phyloP scores from a whole-genome alignment of 1,140 invertebrate genomes.

The Neotoxoptera formosana region DNA sequence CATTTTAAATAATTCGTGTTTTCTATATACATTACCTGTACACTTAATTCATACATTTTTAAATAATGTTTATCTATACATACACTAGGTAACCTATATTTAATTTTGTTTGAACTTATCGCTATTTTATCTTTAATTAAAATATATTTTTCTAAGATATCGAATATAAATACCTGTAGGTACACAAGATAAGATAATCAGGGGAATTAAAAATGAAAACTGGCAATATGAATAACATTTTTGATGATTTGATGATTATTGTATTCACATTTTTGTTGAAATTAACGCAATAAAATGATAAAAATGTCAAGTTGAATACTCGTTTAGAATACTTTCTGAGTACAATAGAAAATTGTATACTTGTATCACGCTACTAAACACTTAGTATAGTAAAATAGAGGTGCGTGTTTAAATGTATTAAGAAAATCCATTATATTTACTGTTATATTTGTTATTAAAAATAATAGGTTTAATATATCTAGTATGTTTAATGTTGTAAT shows the following conservation, averaged over 20 bases:
- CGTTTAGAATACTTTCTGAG: neutral
- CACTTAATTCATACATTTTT: neutral
- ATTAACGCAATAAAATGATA: neutral
- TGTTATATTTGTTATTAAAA: neutral
- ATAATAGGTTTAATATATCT: constrained; percentile 16
- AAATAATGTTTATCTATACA: neutral
- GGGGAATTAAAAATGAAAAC: neutral
- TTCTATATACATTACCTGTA: neutral
- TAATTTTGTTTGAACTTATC: neutral
- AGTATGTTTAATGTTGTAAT: neutral
- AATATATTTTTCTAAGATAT: neutral
- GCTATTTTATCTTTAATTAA: neutral
- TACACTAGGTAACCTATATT: neutral
- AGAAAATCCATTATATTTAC: constrained; percentile 7
- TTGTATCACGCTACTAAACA: neutral
- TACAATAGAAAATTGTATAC: neutral
- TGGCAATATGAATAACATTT: neutral
- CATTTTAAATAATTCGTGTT: neutral
- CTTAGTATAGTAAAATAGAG: neutral
- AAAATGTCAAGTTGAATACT: neutral
- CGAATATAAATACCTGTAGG: neutral
- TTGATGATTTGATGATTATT: neutral
- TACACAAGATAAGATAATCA: neutral
- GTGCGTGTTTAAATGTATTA: constrained; percentile 33
- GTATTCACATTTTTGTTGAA: neutral